Evolutionary conservation across 2,888 invertebrate species (phyloP).

Genomic region (Pocota personata): DNA sequence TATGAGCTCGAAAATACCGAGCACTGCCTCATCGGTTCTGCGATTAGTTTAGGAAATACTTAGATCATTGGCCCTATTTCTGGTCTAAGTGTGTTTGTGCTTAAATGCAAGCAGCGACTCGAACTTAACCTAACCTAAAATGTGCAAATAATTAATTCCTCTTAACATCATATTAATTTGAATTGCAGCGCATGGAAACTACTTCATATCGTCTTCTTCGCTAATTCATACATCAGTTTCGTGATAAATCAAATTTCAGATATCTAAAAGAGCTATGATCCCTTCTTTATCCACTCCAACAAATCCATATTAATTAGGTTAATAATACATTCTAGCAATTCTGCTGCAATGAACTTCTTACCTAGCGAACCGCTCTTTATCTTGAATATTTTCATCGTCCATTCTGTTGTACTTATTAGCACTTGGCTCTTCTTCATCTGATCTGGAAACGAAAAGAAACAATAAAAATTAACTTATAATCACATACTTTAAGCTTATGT

Average conservation of each 20-base stretch:
- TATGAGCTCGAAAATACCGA: no score
- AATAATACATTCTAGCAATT: not conserved
- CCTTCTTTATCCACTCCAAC: not conserved
- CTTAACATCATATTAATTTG: no score
- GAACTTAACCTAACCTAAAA: no score
- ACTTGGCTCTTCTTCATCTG: conserved; percentile 77
- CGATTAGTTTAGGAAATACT: no score
- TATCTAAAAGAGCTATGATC: not conserved
- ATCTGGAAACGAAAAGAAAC: conserved; percentile 67
- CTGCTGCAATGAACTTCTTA: conserved; percentile 81
- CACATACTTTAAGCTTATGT: conserved; percentile 13
- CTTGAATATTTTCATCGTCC: conserved; percentile 89
- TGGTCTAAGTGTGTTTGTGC: no score
- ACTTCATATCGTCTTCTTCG: not conserved
- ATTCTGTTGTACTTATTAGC: conserved; percentile 77
- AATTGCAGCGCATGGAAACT: not conserved
- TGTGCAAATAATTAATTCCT: no score
- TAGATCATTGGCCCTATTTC: no score
- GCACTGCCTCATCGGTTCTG: no score
- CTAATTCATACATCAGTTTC: not conserved
- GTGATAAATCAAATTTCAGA: not conserved
- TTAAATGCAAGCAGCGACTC: no score
- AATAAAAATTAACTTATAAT: conserved; percentile 20
- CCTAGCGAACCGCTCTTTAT: conserved; percentile 98
- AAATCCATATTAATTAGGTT: conserved; percentile 13